Evolutionary conservation across 2,113 vertebrate genomes (phyloP).

Genomic region (Todiramphus chloris): DNA sequence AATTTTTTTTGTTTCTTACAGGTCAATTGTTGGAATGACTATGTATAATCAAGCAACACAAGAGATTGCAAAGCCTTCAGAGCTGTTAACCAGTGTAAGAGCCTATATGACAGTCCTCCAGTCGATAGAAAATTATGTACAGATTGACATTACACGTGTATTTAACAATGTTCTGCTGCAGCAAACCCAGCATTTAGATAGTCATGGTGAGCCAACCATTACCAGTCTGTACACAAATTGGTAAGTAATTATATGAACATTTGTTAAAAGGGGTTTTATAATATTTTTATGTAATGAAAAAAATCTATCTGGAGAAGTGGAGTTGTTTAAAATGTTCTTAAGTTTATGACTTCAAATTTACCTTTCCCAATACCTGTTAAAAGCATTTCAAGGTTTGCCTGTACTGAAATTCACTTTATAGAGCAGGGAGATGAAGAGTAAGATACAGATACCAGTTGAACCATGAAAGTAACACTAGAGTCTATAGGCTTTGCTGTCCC

Average conservation of each 20-base stretch:
- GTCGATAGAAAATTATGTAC: constrained; percentile 98
- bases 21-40: constrained; percentile 99
- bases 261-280: not conserved
- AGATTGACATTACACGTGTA: constrained; percentile 97
- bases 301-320: not conserved
- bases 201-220: constrained; percentile 98
- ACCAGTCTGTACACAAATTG: constrained; percentile 99
- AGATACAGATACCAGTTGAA: not conserved
- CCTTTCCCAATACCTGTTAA: not conserved
- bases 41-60: constrained; percentile 99
- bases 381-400: not conserved
- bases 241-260: constrained; percentile 70
- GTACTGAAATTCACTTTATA: not conserved
- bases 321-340: not conserved
- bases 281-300: not conserved
- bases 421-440: fast-evolving
- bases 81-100: constrained; percentile 95
- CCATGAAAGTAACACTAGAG: not conserved
- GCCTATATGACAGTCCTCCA: constrained; percentile 99
- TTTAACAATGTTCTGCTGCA: constrained; percentile 99
- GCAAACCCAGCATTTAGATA: constrained; percentile 99
- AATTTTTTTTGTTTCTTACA: constrained; percentile 38
- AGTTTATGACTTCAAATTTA: not conserved
- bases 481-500: not conserved
- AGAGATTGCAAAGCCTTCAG: constrained; percentile 98